A percentile compares a stretch with the other conserved stretches of the same genome.
Evolutionary conservation across 2,113 vertebrate species (phyloP).

Genomic region (Vombatus ursinus): DNA sequence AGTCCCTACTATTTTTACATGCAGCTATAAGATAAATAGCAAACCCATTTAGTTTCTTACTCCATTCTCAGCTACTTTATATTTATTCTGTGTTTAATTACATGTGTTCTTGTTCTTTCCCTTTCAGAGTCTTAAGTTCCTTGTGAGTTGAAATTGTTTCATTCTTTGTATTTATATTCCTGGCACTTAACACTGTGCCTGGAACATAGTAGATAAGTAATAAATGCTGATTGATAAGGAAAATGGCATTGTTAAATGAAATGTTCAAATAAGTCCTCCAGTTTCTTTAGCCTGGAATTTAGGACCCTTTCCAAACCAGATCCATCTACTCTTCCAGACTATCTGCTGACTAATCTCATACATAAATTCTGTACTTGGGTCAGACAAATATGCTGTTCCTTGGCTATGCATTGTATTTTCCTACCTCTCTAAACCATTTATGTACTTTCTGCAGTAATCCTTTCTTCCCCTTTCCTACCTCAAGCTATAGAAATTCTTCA

Average conservation of each 20-base stretch:
- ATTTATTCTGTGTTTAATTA: not conserved
- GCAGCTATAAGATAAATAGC: not conserved
- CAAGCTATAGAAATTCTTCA: conserved; percentile 45
- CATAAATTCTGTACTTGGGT: not conserved
- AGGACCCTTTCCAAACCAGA: conserved; percentile 7
- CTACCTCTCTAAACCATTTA: not conserved
- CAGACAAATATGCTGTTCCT: not conserved
- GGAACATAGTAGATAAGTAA: conserved; percentile 24
- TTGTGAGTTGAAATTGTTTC: not conserved
- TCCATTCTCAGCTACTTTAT: not conserved
- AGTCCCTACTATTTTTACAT: not conserved
- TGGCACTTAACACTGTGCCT: not conserved
- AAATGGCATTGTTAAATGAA: conserved; percentile 40
- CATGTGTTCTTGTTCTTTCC: not conserved
- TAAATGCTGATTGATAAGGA: not conserved
- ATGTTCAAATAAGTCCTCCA: not conserved
- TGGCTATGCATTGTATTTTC: not conserved
- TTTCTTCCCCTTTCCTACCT: not conserved
- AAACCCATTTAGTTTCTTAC: not conserved
- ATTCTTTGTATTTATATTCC: not conserved
- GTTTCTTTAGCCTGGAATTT: conserved; percentile 41
- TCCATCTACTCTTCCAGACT: not conserved
- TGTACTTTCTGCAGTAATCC: not conserved
- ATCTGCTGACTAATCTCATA: not conserved
- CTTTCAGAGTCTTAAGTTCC: not conserved